Percentiles rank a stretch among this genome's conserved stretches.
phyloP scores from a whole-genome alignment of 2,113 vertebrate genomes.

The Corythaeola cristata region DNA sequence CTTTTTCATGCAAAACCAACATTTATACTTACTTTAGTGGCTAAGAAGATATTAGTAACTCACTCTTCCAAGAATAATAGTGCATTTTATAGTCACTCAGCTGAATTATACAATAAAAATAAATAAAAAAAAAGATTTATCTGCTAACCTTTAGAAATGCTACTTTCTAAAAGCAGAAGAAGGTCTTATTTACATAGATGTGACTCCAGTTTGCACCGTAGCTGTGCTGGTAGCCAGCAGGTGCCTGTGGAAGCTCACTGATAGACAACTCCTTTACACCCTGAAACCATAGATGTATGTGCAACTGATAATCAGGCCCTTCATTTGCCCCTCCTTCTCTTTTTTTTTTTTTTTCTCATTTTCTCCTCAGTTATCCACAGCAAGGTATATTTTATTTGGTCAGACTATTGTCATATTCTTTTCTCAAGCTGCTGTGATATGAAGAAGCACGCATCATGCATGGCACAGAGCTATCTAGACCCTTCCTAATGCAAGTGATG shows the following conservation, averaged over 20 bases:
- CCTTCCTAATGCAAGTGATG: background rate
- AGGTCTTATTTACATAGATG: background rate
- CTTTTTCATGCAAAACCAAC: background rate
- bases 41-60: background rate
- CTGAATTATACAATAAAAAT: background rate
- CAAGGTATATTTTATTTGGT: background rate
- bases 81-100: background rate
- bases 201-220: background rate
- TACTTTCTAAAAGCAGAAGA: background rate
- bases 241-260: background rate
- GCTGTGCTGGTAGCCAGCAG: background rate
- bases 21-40: background rate
- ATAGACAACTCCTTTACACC: background rate
- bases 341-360: background rate
- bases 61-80: background rate
- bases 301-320: background rate
- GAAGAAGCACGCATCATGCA: accelerated
- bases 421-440: background rate
- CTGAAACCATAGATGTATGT: background rate
- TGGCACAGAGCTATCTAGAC: background rate
- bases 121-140: background rate
- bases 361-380: background rate
- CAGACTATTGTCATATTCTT: background rate
- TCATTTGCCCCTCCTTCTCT: background rate
- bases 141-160: background rate